Evolutionary conservation across 2,113 vertebrate genomes (phyloP), one percentile per base, ranked within the genome.

Genomic region (Odocoileus hemionus): DNA sequence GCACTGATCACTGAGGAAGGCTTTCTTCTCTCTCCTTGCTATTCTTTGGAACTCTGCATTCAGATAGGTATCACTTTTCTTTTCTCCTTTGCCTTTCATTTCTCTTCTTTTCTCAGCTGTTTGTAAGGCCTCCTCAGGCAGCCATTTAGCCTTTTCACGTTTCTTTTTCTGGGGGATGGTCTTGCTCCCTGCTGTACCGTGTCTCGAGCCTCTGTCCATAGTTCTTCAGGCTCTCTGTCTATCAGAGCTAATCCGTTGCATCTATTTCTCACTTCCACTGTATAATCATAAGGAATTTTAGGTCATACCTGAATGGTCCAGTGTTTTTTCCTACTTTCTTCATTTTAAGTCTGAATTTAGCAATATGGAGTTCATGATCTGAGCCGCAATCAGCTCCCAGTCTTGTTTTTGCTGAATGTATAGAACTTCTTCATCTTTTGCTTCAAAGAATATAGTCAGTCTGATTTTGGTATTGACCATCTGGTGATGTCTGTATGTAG

Each of bases 391-490:
- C 61, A 67, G 61, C 4, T 67, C 61, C 61, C 4, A 2, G 33
- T 67, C 16, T 67, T 67, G 61, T n/a, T 67, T 67, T 67, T n/a
- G 33, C 61, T 67, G 60, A 61, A 3, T 61, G 33, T 10, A 67
- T n/a, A 67, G 61, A 67, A 33, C 16, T 33, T 64, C 61, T n/a
- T 17, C 61, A n/a, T n/a, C 61, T 67, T 67, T 67, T 17, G 33
- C 61, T n/a, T 16, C 33, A 67, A 67, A n/a, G 7, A 67, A n/a
- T 67, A 67, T n/a, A 67, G 33, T 17, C 16, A n/a, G 1, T n/a
- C 16, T 67, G 33, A n/a, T n/a, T 67, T n/a, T 0, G 0, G 16
- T 67, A 0, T 67, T 2, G 7, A n/a, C 61, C 33, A n/a, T n/a
- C 16, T 67, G 61, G 16, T 67, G 61, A 67, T 10, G 33, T n/a